A percentile compares a stretch with the other conserved stretches of the same genome.
These are phyloP conservation scores for Argyresthia goedartella DNA, from an alignment of 2,888 invertebrate species.

Conservation along the genomic window DNA sequence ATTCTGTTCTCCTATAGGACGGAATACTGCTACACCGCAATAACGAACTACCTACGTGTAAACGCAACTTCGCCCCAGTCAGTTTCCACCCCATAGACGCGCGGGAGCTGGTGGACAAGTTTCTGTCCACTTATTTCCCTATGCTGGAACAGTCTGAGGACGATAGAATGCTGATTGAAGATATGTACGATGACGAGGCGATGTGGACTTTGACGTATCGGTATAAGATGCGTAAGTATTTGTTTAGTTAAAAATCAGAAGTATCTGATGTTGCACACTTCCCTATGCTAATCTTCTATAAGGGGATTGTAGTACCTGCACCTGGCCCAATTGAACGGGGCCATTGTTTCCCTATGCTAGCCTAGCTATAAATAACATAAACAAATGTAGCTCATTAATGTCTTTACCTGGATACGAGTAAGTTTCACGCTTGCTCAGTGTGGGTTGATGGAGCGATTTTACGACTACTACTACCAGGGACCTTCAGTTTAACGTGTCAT, in stretches of 20 bases:
- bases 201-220: constrained; percentile 70
- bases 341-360: too few species aligned
- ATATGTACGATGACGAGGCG: constrained; percentile 75
- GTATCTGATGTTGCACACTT: too few species aligned
- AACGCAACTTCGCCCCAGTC: constrained; percentile 62
- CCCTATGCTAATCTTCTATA: too few species aligned
- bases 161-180: constrained; percentile 62
- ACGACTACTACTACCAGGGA: too few species aligned
- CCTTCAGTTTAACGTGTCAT: too few species aligned
- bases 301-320: too few species aligned
- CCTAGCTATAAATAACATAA: too few species aligned
- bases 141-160: constrained; percentile 68
- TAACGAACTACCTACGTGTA: constrained; percentile 47
- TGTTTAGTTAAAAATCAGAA: neutral
- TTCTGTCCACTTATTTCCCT: constrained; percentile 75
- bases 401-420: too few species aligned
- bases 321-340: too few species aligned
- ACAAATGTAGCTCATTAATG: too few species aligned
- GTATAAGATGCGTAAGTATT: constrained; percentile 33
- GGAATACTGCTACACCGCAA: constrained; percentile 39
- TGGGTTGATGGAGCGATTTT: too few species aligned
- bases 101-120: constrained; percentile 65
- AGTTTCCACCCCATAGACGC: constrained; percentile 29
- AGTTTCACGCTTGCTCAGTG: too few species aligned
- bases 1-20: constrained; percentile 45